Base-by-base conservation (phyloP, 2,113 vertebrate species). In the Thryonomys swinderianus region DNA sequence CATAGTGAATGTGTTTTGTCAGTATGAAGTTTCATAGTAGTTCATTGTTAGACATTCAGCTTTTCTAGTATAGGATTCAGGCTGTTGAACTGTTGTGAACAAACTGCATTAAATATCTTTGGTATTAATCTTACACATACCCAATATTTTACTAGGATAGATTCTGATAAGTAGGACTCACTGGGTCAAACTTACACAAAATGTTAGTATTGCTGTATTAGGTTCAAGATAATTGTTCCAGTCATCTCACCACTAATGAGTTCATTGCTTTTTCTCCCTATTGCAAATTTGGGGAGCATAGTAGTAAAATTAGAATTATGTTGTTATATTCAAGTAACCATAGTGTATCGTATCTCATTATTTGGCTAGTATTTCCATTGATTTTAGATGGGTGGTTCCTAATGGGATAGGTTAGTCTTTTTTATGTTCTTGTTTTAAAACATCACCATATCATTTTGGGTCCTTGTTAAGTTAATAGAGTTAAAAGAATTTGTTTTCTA, bases 21-120 rank as follows among this genome's bases (percentile, higher is more conserved):
- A 81, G 10, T 57, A 18, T 48, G 7, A 69, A n/a, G 51, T 53
- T 92, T 91, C 27, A 42, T 83, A 23, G 66, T 62, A 42, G 34
- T 81, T 96, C 64, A n/a, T 37, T 69, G 1, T 69, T 67, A 86
- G 71, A 79, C 51, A 61, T 55, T 92, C 67, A 64, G 27, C 32
- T 80, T 93, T 93, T 73, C 76, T 87, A 88, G 61, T 78, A 90
- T 89, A 67, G 87, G 81, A 13, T 45, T 94, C 1, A 64, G 14
- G 83, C 25, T 87, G 9, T 86, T 74, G 93, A 34, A 87, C 27
- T 93, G 0, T 73, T 48, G 11, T 81, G 42, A 89, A 42, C 69
- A 71, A 25, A 85, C 10, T 69, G 2, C 30, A 66, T 62, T 57
- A 51, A 81, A 91, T 83, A 67, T 90, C 74, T 7, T 88, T 84